A percentile compares a stretch with the other conserved stretches of the same genome.
Conservation (phyloP, 2,888 invertebrate genomes). For the Adelphocoris suturalis region DNA sequence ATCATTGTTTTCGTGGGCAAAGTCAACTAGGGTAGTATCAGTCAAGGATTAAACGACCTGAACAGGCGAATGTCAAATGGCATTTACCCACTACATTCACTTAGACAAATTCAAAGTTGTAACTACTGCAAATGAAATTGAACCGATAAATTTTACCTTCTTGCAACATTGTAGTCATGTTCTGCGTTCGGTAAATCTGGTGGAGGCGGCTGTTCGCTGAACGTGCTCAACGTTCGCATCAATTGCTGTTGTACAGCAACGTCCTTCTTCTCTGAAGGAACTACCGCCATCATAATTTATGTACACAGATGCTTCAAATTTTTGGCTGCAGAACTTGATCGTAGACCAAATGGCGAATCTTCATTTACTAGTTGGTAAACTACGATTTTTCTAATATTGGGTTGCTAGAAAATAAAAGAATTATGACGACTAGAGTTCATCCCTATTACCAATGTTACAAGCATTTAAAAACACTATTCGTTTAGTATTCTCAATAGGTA, state of each 20-base stretch:
- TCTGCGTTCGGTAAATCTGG: conserved; percentile 46
- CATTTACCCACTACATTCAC: too few relatives aligned
- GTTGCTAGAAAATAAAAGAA: neutral
- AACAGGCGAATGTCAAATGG: too few relatives aligned
- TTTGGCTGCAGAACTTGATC: too few relatives aligned
- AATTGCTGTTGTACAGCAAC: neutral
- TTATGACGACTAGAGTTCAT: neutral
- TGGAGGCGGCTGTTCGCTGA: conserved; percentile 57
- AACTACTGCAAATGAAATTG: too few relatives aligned
- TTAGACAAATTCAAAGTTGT: too few relatives aligned
- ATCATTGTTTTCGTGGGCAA: too few relatives aligned
- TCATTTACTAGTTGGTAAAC: neutral
- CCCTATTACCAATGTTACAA: neutral
- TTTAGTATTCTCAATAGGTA: too few relatives aligned
- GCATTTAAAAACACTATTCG: too few relatives aligned
- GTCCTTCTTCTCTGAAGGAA: conserved; percentile 16
- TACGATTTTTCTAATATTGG: neutral
- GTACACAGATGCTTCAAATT: neutral
- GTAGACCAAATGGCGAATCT: too few relatives aligned
- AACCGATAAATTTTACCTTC: conserved; percentile 13
- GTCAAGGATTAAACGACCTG: too few relatives aligned
- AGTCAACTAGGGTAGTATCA: too few relatives aligned
- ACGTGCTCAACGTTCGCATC: conserved; percentile 55
- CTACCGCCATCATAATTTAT: neutral
- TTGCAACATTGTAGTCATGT: conserved; percentile 63